Conservation (phyloP, 2,888 invertebrate species). For the Myopa testacea region DNA sequence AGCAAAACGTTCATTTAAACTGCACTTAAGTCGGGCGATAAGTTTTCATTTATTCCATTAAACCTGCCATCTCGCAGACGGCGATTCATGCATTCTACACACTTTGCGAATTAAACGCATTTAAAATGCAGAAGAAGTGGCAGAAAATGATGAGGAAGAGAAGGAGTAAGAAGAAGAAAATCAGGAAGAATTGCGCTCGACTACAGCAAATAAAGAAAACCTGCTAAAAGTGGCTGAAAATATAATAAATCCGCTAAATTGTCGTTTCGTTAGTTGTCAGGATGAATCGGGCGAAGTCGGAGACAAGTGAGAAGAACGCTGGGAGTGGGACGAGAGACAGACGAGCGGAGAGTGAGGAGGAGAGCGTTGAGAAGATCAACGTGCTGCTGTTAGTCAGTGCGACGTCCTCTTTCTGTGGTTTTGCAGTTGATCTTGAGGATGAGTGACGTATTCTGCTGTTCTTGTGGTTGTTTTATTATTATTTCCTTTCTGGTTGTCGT, state of each 20-base stretch:
- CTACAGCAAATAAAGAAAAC: conserved; percentile 1
- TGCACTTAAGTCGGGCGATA: too few relatives aligned
- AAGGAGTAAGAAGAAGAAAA: not conserved
- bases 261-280: not conserved
- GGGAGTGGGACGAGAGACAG: not conserved
- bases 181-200: not conserved
- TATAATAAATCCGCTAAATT: not conserved
- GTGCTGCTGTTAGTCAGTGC: not conserved
- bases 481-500: conserved; percentile 23
- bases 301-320: not conserved
- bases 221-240: not conserved
- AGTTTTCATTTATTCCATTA: not conserved
- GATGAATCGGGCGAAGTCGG: not conserved
- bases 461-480: not conserved
- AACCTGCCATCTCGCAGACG: not conserved
- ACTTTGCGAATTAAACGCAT: not conserved
- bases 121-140: not conserved
- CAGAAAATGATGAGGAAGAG: not conserved
- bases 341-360: not conserved
- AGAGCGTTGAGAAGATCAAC: not conserved
- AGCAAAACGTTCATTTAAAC: too few relatives aligned
- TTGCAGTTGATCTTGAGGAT: conserved; percentile 26
- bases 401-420: conserved; percentile 1
- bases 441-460: conserved; percentile 23
- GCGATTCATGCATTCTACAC: not conserved